Conservation (phyloP, 2,888 invertebrate genomes). For the Anaspis maculata region DNA sequence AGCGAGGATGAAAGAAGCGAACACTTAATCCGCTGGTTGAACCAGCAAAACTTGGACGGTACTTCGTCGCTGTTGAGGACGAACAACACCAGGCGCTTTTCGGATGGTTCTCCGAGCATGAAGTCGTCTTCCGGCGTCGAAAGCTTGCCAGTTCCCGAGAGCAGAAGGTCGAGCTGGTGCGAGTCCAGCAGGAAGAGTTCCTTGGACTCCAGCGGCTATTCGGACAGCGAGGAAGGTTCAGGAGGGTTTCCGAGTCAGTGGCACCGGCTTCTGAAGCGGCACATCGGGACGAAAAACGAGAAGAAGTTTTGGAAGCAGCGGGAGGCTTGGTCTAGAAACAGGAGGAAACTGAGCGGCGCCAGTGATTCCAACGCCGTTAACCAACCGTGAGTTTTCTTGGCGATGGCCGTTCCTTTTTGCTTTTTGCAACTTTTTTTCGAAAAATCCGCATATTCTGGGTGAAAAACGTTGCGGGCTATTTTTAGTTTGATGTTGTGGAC, state of each 20-base stretch:
- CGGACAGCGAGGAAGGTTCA: slow-evolving; percentile 36
- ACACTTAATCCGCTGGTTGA: slow-evolving; percentile 40
- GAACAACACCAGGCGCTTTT: too few species aligned
- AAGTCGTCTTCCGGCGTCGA: slow-evolving; percentile 34
- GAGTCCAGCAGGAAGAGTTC: slow-evolving; percentile 40
- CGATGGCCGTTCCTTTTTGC: background rate
- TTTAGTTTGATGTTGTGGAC: slow-evolving; percentile 8
- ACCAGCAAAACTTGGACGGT: slow-evolving; percentile 38
- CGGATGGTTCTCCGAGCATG: slow-evolving; percentile 23
- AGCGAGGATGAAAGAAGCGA: slow-evolving; percentile 38
- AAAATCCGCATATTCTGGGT: slow-evolving; percentile 4
- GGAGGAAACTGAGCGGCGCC: slow-evolving; percentile 37
- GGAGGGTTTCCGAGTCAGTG: slow-evolving; percentile 32
- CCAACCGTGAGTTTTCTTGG: slow-evolving; percentile 30
- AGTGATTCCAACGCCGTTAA: slow-evolving; percentile 20
- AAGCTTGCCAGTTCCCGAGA: slow-evolving; percentile 32
- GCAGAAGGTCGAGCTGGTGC: slow-evolving; percentile 31
- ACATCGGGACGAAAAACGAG: slow-evolving; percentile 35
- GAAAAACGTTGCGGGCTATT: slow-evolving; percentile 8
- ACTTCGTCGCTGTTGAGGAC: too few species aligned
- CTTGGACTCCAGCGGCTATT: slow-evolving; percentile 37
- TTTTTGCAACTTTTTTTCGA: slow-evolving; percentile 4
- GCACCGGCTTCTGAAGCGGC: slow-evolving; percentile 34
- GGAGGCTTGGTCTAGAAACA: slow-evolving; percentile 41
- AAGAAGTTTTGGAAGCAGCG: slow-evolving; percentile 39